These are phyloP conservation scores for Oligia strigilis DNA, from an alignment of 2,888 invertebrate genomes.

Conservation along the genomic window DNA sequence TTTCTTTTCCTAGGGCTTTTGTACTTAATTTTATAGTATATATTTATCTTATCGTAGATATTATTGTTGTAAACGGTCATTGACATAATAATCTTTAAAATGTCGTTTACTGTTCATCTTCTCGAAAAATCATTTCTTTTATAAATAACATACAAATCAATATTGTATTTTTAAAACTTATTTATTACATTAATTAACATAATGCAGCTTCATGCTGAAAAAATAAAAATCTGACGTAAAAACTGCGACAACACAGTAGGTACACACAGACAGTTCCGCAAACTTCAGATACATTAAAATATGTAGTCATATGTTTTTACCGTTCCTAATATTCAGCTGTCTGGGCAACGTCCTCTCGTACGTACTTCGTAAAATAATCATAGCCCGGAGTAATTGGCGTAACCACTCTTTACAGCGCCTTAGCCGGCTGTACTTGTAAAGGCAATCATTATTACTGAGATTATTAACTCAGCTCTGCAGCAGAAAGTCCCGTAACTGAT, in stretches of 20 bases:
- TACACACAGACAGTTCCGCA: neutral
- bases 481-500: neutral
- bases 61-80: constrained; percentile 28
- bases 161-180: neutral
- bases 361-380: neutral
- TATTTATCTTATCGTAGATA: constrained; percentile 33
- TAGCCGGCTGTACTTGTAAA: neutral
- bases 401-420: constrained; percentile 14
- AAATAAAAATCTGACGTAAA: neutral
- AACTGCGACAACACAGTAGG: neutral
- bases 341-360: constrained; percentile 7
- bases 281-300: neutral
- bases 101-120: neutral
- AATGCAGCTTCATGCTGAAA: neutral
- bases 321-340: neutral
- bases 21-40: constrained; percentile 1
- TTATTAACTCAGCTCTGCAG: neutral
- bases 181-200: neutral
- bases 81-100: constrained; percentile 14
- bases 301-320: neutral
- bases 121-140: neutral
- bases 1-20: neutral
- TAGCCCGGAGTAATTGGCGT: constrained; percentile 26
- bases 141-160: neutral
- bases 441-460: neutral